Percentiles rank a stretch among this genome's conserved stretches.
phyloP scores from a whole-genome alignment of 2,888 invertebrate species.

The Metalampra italica region DNA sequence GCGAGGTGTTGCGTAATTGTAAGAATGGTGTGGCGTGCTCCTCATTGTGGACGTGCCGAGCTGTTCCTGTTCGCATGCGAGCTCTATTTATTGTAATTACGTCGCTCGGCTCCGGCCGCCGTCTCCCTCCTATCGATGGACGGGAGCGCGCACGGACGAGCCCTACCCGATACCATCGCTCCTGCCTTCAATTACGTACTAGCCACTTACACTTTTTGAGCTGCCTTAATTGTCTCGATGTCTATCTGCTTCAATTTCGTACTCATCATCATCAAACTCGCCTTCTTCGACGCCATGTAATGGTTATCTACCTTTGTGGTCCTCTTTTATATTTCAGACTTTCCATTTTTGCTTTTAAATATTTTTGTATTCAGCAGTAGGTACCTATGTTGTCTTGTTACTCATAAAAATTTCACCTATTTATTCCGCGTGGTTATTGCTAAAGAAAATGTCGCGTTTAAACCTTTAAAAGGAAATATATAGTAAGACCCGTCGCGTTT shows the following conservation, averaged over 20 bases:
- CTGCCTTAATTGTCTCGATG: slow-evolving; percentile 9
- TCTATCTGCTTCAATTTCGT: slow-evolving; percentile 5
- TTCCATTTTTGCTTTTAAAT: no score
- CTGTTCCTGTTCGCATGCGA: slow-evolving; percentile 59
- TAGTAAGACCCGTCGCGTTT: slow-evolving; percentile 4
- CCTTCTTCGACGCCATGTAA: not conserved
- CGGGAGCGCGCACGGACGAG: slow-evolving; percentile 36
- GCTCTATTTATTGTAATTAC: slow-evolving; percentile 71
- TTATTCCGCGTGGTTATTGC: no score
- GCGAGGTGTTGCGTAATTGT: slow-evolving; percentile 54
- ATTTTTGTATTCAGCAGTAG: no score
- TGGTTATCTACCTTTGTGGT: not conserved
- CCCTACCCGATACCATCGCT: slow-evolving; percentile 37
- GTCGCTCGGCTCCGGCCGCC: slow-evolving; percentile 46
- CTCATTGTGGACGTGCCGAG: slow-evolving; percentile 34
- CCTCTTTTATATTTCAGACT: not conserved
- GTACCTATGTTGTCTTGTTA: no score
- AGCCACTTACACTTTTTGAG: slow-evolving; percentile 37
- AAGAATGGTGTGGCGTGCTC: slow-evolving; percentile 48
- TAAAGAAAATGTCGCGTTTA: no score
- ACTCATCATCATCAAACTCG: slow-evolving; percentile 1
- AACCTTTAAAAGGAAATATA: not conserved
- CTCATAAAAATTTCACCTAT: no score
- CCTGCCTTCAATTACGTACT: slow-evolving; percentile 41
- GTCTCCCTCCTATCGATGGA: slow-evolving; percentile 45